Percentiles rank a stretch among this genome's conserved stretches.
Evolutionary conservation across 2,113 vertebrate species (phyloP).

Genomic region (Phyllostomus discolor): DNA sequence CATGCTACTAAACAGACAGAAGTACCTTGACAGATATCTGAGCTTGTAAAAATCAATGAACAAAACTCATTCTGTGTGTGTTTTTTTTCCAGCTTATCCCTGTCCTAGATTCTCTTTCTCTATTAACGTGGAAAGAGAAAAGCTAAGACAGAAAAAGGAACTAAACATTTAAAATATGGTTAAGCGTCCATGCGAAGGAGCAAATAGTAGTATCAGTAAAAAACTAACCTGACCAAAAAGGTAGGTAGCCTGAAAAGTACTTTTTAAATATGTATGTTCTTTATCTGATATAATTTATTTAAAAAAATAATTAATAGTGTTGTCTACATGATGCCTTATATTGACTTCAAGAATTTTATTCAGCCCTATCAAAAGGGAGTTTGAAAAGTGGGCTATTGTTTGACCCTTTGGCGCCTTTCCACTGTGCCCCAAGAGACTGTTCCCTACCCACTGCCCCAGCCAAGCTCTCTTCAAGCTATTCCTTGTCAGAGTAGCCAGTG

Average conservation of each 20-base stretch:
- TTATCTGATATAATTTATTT: neutral
- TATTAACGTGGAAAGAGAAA: neutral
- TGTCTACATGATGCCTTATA: neutral
- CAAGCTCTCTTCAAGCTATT: neutral
- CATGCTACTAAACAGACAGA: neutral
- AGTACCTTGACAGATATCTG: neutral
- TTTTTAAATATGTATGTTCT: neutral
- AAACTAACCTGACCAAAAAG: neutral
- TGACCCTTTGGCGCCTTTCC: neutral
- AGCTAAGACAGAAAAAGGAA: neutral
- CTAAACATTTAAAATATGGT: neutral
- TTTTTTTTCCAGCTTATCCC: neutral
- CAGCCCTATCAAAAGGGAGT: neutral
- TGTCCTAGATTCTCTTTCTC: neutral
- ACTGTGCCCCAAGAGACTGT: neutral
- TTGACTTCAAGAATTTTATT: neutral
- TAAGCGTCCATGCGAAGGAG: neutral
- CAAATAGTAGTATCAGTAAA: neutral
- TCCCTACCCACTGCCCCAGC: neutral
- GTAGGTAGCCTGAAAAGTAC: neutral
- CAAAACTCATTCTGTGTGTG: neutral
- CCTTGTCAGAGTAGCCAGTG: accelerated
- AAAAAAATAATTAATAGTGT: neutral
- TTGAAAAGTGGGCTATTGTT: neutral
- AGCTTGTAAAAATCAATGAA: constrained; percentile 5